phyloP scores from a whole-genome alignment of 2,888 invertebrate species.

The Diarsia dahlii region DNA sequence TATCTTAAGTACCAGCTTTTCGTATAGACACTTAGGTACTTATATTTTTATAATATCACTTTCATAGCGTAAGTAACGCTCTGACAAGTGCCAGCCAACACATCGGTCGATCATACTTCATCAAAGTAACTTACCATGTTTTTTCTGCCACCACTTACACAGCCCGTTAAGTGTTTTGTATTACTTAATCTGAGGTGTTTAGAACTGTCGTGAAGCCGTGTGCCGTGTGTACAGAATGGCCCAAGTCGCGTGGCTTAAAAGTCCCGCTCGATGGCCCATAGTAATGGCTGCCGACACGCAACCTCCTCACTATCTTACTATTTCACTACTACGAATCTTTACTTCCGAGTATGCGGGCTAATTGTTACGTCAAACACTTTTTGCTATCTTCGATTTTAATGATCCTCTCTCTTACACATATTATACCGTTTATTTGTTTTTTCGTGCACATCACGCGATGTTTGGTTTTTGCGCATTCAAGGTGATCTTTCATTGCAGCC shows the following conservation, averaged over 20 bases:
- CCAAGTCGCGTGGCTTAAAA: slow-evolving; percentile 61
- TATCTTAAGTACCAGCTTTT: slow-evolving; percentile 20
- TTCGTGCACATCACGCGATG: slow-evolving; percentile 53
- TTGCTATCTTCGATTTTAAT: slow-evolving; percentile 61
- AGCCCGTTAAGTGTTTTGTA: slow-evolving; percentile 12
- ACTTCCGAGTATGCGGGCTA: slow-evolving; percentile 65
- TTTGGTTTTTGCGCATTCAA: slow-evolving; percentile 36
- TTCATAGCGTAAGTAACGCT: not conserved
- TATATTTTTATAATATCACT: slow-evolving; percentile 2
- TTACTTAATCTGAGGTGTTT: slow-evolving; percentile 48
- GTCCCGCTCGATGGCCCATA: slow-evolving; percentile 68
- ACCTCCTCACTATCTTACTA: slow-evolving; percentile 65
- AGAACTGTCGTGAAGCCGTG: slow-evolving; percentile 50
- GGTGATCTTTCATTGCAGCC: slow-evolving; percentile 38
- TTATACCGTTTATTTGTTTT: slow-evolving; percentile 54
- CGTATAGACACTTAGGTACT: not conserved
- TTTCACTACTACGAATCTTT: slow-evolving; percentile 61
- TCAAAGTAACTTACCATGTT: slow-evolving; percentile 24
- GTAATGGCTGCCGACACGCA: slow-evolving; percentile 69
- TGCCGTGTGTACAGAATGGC: slow-evolving; percentile 43
- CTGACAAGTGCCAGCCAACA: slow-evolving; percentile 24
- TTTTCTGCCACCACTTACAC: slow-evolving; percentile 17
- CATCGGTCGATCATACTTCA: slow-evolving; percentile 16
- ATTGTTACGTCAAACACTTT: slow-evolving; percentile 72
- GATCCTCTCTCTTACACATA: slow-evolving; percentile 59